Conservation (phyloP, 2,113 vertebrate species). For the Phalacrocorax carbo region DNA sequence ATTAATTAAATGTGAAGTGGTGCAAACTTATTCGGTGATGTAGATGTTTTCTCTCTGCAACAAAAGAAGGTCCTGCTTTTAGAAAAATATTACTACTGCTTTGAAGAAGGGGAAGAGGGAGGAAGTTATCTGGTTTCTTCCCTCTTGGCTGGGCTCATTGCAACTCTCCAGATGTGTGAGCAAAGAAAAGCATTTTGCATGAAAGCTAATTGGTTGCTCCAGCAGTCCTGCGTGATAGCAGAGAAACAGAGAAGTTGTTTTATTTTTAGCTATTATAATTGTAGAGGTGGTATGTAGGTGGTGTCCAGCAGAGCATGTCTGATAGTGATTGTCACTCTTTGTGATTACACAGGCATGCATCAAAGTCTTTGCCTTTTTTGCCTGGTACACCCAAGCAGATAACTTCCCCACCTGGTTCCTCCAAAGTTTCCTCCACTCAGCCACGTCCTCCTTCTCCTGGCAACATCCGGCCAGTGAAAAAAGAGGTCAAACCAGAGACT, state of each 20-base stretch:
- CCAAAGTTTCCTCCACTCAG: conserved; percentile 69
- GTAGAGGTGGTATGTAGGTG: background rate
- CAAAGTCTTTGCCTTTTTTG: conserved; percentile 75
- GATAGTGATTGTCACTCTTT: background rate
- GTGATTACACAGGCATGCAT: conserved; percentile 69
- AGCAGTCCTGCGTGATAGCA: background rate
- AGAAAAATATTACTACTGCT: background rate
- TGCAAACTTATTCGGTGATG: background rate
- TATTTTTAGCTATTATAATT: background rate
- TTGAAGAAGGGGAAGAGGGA: background rate
- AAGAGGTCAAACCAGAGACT: conserved; percentile 68
- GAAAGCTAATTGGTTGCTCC: background rate
- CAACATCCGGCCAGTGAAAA: conserved; percentile 86
- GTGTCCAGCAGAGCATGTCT: background rate
- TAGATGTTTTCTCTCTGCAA: background rate
- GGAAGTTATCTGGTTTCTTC: background rate
- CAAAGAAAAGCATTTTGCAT: background rate
- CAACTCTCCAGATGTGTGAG: too few relatives aligned
- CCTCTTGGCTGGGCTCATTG: background rate
- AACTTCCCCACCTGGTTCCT: conserved; percentile 71
- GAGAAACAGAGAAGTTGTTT: background rate
- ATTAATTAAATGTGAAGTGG: background rate
- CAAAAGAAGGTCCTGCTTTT: background rate
- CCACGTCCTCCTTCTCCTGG: conserved; percentile 79
- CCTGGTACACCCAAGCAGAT: conserved; percentile 82